Conservation (phyloP, 1,140 invertebrate genomes). For the Drosophila santomea region DNA sequence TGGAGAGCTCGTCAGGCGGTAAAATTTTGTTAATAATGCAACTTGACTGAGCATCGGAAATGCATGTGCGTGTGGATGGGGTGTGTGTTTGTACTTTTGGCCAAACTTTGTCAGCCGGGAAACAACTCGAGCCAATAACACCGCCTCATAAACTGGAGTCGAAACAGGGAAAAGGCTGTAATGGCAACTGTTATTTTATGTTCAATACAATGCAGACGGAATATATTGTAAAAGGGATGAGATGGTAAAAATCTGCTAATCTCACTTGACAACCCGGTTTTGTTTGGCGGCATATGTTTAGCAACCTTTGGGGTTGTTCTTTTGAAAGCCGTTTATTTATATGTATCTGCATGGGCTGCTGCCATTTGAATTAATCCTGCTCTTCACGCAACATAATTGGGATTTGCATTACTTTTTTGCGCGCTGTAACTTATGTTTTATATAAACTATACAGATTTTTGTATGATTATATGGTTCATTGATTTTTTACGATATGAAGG, state of each 20-base stretch:
- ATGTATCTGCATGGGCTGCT: slow-evolving; percentile 1
- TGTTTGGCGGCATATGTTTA: slow-evolving; percentile 16
- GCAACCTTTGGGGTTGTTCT: slow-evolving; percentile 1
- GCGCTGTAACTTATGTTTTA: no score
- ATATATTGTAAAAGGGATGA: neutral
- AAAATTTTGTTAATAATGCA: slow-evolving; percentile 58
- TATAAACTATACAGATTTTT: no score
- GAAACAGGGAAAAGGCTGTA: slow-evolving; percentile 12
- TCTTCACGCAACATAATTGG: neutral
- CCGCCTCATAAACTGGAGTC: neutral
- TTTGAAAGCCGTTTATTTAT: slow-evolving; percentile 3
- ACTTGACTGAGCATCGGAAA: slow-evolving; percentile 48
- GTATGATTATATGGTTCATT: neutral
- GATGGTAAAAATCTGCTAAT: slow-evolving; percentile 20
- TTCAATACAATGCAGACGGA: slow-evolving; percentile 1
- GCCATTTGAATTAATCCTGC: slow-evolving; percentile 2
- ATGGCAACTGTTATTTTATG: slow-evolving; percentile 11
- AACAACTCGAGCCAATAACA: slow-evolving; percentile 29
- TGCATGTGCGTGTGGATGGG: slow-evolving; percentile 24
- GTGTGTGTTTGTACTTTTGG: slow-evolving; percentile 4
- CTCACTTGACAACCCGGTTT: slow-evolving; percentile 25
- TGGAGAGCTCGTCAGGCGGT: slow-evolving; percentile 57
- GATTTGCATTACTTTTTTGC: neutral
- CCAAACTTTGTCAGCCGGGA: slow-evolving; percentile 34
- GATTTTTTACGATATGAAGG: neutral